These are phyloP conservation scores for Phrynocephalus guinanensis DNA, from an alignment of 2,797 vertebrate species.

Conservation along the genomic window DNA sequence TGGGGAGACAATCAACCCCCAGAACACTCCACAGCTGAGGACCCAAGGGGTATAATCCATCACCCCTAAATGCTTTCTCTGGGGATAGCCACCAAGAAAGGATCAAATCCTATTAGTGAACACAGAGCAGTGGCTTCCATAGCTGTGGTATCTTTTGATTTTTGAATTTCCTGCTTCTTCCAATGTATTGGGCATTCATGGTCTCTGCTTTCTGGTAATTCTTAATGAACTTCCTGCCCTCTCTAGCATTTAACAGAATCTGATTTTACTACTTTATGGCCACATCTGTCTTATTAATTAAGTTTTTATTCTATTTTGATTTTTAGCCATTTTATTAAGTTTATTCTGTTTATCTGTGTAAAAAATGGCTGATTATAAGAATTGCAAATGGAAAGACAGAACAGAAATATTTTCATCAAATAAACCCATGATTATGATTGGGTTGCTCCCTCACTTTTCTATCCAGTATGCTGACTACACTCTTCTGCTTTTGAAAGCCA, in stretches of 20 bases:
- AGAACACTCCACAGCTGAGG: too few relatives aligned
- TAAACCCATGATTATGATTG: neutral
- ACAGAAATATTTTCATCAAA: neutral
- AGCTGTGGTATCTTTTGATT: neutral
- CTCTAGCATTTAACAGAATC: neutral
- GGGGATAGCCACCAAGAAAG: too few relatives aligned
- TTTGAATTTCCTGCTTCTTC: neutral
- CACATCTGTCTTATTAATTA: neutral
- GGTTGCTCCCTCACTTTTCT: too few relatives aligned
- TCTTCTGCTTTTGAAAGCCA: neutral
- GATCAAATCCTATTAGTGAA: too few relatives aligned
- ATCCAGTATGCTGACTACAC: neutral
- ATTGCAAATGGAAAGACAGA: neutral
- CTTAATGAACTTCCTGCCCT: neutral
- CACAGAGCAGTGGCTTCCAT: neutral
- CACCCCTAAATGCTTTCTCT: too few relatives aligned
- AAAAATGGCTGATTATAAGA: neutral
- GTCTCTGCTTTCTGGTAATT: neutral
- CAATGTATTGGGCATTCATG: neutral
- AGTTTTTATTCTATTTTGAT: neutral
- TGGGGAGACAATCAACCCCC: too few relatives aligned
- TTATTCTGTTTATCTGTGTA: neutral
- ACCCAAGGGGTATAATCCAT: neutral
- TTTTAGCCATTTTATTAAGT: slow-evolving; percentile 7
- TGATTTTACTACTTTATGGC: neutral